Evolutionary conservation across 1,140 invertebrate genomes (phyloP), one percentile per base, ranked within the genome.

Genomic region (Rhyacophila brunnea): DNA sequence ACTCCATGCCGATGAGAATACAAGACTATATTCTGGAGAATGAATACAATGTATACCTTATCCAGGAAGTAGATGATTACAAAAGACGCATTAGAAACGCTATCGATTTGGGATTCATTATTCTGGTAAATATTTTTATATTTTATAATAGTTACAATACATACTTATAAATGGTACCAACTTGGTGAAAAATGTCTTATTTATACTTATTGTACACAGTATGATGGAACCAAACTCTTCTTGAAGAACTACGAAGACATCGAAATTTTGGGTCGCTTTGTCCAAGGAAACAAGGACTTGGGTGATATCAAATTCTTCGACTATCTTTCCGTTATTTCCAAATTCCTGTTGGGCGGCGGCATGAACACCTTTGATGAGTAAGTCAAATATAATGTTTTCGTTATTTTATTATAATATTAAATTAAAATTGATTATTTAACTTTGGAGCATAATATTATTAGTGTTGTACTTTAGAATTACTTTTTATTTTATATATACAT

Each of bases 61-160:
- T 80, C 4, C 55, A 77, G 58, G 70, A 78, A 60, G 71, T 82
- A 52, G 68, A 79, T 15, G 74, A 79, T 53, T 73, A 74, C 58
- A 82, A 85, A 64, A 68, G 67, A n/a, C 76, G 84, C 54, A 76
- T 87, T n/a, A 68, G 72, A 6, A 71, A 79, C 17, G 76, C 80
- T 10, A 79, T 88, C 35, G 82, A 84, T 58, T 63, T 59, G 5
- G 84, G 85, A 32, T 77, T 68, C 58, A 68, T 67, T 60, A 69
- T 68, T 6, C 68, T 74, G 47, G 62, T 64, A 55, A 60, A 45
- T 54, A n/a, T n/a, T n/a, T n/a, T n/a, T n/a, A n/a, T n/a, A n/a
- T n/a, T n/a, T n/a, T n/a, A n/a, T n/a, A n/a, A n/a, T n/a, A n/a
- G n/a, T n/a, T n/a, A n/a, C n/a, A n/a, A n/a, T n/a, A n/a, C n/a